Conservation (phyloP, 2,888 invertebrate genomes). For the Spodoptera exigua region DNA sequence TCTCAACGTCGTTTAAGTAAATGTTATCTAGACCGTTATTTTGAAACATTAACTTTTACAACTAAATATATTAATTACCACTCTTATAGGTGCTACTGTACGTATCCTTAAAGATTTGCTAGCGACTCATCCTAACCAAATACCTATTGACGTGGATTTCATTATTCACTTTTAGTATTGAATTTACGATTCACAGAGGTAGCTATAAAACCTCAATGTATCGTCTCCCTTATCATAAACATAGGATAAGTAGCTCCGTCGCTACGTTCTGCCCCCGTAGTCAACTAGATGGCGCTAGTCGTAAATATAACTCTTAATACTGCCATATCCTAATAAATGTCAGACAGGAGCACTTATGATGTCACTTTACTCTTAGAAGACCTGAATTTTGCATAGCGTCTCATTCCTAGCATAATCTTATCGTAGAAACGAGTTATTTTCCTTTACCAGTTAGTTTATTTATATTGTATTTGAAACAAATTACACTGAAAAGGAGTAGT, state of each 20-base stretch:
- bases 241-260: slow-evolving; percentile 30
- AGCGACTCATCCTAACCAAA: no score
- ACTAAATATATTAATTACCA: no score
- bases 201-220: slow-evolving; percentile 26
- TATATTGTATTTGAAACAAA: no score
- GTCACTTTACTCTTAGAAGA: slow-evolving; percentile 32
- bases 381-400: slow-evolving; percentile 28
- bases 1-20: slow-evolving; percentile 8
- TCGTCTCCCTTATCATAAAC: slow-evolving; percentile 36
- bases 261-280: slow-evolving; percentile 12
- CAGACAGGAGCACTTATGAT: slow-evolving; percentile 33
- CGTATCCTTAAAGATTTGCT: background rate
- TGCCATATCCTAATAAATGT: slow-evolving; percentile 43
- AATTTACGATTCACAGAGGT: slow-evolving; percentile 24
- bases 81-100: no score
- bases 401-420: slow-evolving; percentile 3
- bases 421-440: no score
- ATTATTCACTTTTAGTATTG: slow-evolving; percentile 16
- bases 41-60: no score
- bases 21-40: background rate
- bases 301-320: slow-evolving; percentile 40
- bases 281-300: slow-evolving; percentile 53
- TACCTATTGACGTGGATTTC: slow-evolving; percentile 4
- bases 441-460: no score
- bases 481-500: no score